Conservation (phyloP, 2,888 invertebrate species). For the Nomada fucata region DNA sequence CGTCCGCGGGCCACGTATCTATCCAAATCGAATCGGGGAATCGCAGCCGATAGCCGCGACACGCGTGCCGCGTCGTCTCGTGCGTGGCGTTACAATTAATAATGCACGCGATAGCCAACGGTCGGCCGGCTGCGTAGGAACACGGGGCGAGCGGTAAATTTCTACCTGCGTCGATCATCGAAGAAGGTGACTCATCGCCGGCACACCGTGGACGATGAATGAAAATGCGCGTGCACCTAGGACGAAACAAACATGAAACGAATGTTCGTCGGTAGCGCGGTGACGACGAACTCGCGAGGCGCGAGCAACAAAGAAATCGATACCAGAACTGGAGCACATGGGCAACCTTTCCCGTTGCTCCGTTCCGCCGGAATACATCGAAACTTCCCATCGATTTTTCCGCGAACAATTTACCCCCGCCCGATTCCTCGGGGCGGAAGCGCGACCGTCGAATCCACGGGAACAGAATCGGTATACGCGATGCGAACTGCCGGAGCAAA, state of each 20-base stretch:
- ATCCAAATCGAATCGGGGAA: background rate
- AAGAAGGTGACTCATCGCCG: slow-evolving; percentile 68
- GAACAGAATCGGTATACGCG: background rate
- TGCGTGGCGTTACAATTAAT: slow-evolving; percentile 71
- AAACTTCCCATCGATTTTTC: no score
- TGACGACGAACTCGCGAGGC: slow-evolving; percentile 53
- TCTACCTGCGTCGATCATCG: slow-evolving; percentile 61
- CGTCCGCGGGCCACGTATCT: no score
- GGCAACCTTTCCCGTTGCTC: background rate
- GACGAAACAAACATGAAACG: slow-evolving; percentile 52
- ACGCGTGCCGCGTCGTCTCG: slow-evolving; percentile 24
- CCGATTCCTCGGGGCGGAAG: no score
- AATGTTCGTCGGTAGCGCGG: slow-evolving; percentile 30
- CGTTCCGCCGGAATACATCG: no score
- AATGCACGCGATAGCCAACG: slow-evolving; percentile 69
- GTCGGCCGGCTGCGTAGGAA: slow-evolving; percentile 8
- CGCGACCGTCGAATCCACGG: no score
- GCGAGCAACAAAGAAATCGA: slow-evolving; percentile 21
- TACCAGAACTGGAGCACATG: background rate
- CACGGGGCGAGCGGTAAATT: slow-evolving; percentile 65
- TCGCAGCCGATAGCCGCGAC: background rate
- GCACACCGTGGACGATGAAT: slow-evolving; percentile 65
- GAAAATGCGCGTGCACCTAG: slow-evolving; percentile 63
- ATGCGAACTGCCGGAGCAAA: background rate
- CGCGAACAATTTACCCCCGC: no score